A percentile compares a stretch with the other conserved stretches of the same genome.
These are phyloP conservation scores for Egretta garzetta DNA, from an alignment of 2,113 vertebrate genomes.

Conservation along the genomic window DNA sequence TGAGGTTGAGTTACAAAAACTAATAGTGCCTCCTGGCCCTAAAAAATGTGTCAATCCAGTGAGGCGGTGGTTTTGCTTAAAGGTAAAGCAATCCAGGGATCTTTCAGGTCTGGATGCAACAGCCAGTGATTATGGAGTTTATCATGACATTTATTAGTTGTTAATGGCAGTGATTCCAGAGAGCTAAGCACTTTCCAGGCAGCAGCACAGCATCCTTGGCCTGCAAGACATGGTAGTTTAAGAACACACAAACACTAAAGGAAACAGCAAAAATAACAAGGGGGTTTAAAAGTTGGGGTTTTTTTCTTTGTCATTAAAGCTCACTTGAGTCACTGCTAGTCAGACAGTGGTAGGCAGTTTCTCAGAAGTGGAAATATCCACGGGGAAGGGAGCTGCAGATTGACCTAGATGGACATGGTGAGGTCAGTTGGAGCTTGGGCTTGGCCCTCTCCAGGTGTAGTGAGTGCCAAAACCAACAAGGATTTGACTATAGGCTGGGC, in stretches of 20 bases:
- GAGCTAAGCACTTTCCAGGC: background rate
- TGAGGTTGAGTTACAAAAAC: background rate
- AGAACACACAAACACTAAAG: background rate
- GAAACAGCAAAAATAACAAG: background rate
- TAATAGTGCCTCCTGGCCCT: background rate
- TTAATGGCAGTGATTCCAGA: slow-evolving; percentile 26
- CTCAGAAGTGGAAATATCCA: background rate
- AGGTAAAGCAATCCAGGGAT: background rate
- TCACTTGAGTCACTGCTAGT: background rate
- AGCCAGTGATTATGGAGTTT: background rate
- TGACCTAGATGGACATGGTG: background rate
- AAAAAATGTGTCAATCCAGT: background rate
- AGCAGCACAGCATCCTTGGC: background rate
- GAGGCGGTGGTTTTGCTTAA: background rate
- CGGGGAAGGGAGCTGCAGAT: background rate
- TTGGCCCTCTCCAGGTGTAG: background rate
- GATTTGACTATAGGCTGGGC: background rate
- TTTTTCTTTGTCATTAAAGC: background rate
- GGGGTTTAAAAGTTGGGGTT: accelerated
- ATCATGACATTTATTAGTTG: slow-evolving; percentile 25
- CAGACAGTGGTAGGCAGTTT: background rate
- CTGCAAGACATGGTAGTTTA: background rate
- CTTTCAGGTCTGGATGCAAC: background rate
- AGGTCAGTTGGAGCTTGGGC: background rate
- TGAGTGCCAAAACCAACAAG: background rate